Base-by-base conservation (phyloP, 2,797 vertebrate species). In the Euthynnus affinis region DNA sequence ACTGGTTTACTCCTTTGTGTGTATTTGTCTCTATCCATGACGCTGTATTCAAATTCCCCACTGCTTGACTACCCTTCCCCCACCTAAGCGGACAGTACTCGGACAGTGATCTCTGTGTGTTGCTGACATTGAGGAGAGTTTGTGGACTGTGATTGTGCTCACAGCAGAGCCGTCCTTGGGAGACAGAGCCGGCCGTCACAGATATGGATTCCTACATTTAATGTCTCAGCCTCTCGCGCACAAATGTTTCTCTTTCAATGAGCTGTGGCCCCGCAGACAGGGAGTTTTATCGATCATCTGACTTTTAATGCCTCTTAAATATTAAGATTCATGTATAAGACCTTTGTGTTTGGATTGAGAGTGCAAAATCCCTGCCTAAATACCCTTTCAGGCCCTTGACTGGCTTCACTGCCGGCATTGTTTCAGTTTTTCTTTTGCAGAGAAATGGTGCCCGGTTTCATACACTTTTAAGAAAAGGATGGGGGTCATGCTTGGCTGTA, bases 321-420 rank as follows among this genome's bases (percentile, higher is more conserved):
- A 91, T 93, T 89, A 89, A 86, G 87, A 91, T 92, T 87, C 89
- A 91, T 86, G 89, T 86, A 66, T 80, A 78, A 91, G 90, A 92
- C 91, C 90, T 90, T 91, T 90, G 85, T 88, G 81, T 89, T 87
- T 76, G 80, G 81, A 84, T 77, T 83, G 78, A 77, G 69, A 78
- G 66, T 25, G 70, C 59, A 79, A 69, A 90, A 79, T 81, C 72
- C 77, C 68, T 17, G 42, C 69, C 25, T 74, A 77, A 89, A 85
- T 70, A 71, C 32, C 79, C 61, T 71, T n/a, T 51, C 61, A 73
- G 49, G 59, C 55, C 22, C 62, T 22, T 60, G 3, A 29, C 69
- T 73, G 42, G 61, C 75, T 64, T 48, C 51, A 44, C 69, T 9
- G 55, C 46, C 72, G 18, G 78, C 77, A 79, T 78, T 77, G 69